Evolutionary conservation across 2,113 vertebrate genomes (phyloP), one percentile per base, ranked within the genome.

Genomic region (Salvelinus alpinus): DNA sequence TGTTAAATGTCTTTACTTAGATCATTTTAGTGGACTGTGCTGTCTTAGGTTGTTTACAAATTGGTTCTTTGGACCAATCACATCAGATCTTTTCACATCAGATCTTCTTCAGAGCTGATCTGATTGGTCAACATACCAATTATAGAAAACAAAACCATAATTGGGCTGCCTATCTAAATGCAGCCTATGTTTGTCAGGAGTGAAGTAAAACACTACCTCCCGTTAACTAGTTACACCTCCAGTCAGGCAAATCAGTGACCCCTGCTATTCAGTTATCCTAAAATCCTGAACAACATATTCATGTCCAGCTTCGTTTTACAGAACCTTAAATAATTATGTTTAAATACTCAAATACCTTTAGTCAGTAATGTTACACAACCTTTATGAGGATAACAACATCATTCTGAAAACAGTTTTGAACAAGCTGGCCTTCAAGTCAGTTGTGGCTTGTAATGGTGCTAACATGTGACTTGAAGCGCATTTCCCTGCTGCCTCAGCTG

Each of bases 221-320:
- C 38, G 29, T 68, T 66, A 16, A 66, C 29, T 27, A 38, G 47
- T 38, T 29, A 14, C 48, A 25, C 11, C 25, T 67, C 38, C 38
- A 16, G 38, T n/a, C 24, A 12, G 18, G 4, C 3, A 48, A 64
- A n/a, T 48, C 22, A 51, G 38, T 44, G 59, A 80, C 38, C 75
- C 64, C 72, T 44, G 54, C 48, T 14, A 59, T 14, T 76, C 24
- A 6, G 22, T 38, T 76, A 22, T 67, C 31, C 68, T 38, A 65
- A 71, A 72, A 22, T 29, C 25, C 44, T 48, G 70, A 72, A 70
- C 22, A 57, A 48, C 31, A 72, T 62, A 18, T 81, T 78, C 78
- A 74, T 78, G 3, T 78, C 83, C 84, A 70, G 54, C 14, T 82
- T 71, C 66, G 29, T 82, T 85, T 80, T 73, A 78, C 7, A 34